Evolutionary conservation across 2,797 vertebrate genomes (phyloP).

Genomic region (Neosalanx taihuensis): DNA sequence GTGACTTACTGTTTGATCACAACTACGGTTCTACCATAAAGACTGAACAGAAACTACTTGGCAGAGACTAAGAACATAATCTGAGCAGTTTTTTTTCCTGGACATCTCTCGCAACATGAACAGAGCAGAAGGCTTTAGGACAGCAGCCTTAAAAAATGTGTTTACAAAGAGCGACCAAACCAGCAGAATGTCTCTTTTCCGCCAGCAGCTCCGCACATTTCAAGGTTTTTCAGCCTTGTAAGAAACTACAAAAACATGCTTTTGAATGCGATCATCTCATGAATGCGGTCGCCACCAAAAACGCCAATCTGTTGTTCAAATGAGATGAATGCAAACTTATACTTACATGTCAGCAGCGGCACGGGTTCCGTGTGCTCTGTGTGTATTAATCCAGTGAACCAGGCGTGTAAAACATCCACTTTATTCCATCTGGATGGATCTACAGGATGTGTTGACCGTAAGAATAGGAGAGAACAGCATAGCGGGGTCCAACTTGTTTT

Average conservation of each 20-base stretch:
- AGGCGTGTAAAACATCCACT: constrained; percentile 62
- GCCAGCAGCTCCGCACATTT: neutral
- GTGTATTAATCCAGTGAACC: constrained; percentile 68
- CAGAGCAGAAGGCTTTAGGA: too few relatives aligned
- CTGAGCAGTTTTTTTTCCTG: neutral
- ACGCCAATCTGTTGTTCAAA: neutral
- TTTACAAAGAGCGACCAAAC: neutral
- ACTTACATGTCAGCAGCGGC: constrained; percentile 73
- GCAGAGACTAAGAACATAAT: neutral
- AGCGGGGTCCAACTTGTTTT: constrained; percentile 65
- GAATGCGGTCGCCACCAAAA: neutral
- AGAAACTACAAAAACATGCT: neutral
- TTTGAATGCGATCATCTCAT: neutral
- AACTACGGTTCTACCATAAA: neutral
- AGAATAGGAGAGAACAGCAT: constrained; percentile 18
- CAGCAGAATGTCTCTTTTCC: neutral
- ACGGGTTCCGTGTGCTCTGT: constrained; percentile 60
- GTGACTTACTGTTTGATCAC: neutral
- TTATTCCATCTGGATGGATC: constrained; percentile 67
- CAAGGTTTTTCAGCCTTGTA: neutral
- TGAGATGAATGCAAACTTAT: constrained; percentile 57
- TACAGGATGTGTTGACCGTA: constrained; percentile 52
- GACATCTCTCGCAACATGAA: neutral
- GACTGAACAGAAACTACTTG: neutral
- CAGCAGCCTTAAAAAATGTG: neutral